Evolutionary conservation across 2,797 vertebrate genomes (phyloP), one percentile per base, ranked within the genome.

Genomic region (Sebastes elongatus): DNA sequence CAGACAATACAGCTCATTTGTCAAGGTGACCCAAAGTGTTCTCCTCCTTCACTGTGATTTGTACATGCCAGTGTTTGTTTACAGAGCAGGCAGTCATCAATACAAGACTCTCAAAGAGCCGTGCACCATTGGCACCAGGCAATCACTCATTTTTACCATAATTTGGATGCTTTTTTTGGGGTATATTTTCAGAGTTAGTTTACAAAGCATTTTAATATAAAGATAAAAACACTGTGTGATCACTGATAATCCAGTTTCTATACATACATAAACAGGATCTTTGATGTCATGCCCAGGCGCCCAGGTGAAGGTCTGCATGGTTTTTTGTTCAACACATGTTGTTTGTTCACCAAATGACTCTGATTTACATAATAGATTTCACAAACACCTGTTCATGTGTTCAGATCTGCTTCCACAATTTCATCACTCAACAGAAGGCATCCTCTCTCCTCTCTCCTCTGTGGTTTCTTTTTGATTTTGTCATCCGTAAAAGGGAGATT

Each of bases 11-110:
- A 66, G 86, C 90, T 92, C 90, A 86, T 94, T 94, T 92, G 94
- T 94, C 93, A 94, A 94, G 93, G 92, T 94, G 94, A 94, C 92
- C 89, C 77, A 86, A 86, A 90, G 77, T 84, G 83, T 86, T 91
- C 52, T 86, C 64, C 76, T 75, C 46, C 56, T 76, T 82, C 81
- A 38, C 67, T 28, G 77, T 80, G 82, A 92, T 88, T 87, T 90
- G 87, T 85, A 71, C 76, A 84, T 69, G 71, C 57, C 79, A 72
- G 68, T 49, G 82, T 90, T 88, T 90, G 90, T 93, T 91, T 92
- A 90, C 78, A 81, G 69, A 90, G 78, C 2, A 52, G 71, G 4
- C 72, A 28, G 67, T 67, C 88, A 82, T 81, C 78, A 65, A 65
- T 62, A 73, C 20, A 61, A 74, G 30, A 7, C 46, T 30, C 52